A percentile compares a stretch with the other conserved stretches of the same genome.
phyloP scores from a whole-genome alignment of 2,113 vertebrate genomes.

The Erythrolamprus reginae region DNA sequence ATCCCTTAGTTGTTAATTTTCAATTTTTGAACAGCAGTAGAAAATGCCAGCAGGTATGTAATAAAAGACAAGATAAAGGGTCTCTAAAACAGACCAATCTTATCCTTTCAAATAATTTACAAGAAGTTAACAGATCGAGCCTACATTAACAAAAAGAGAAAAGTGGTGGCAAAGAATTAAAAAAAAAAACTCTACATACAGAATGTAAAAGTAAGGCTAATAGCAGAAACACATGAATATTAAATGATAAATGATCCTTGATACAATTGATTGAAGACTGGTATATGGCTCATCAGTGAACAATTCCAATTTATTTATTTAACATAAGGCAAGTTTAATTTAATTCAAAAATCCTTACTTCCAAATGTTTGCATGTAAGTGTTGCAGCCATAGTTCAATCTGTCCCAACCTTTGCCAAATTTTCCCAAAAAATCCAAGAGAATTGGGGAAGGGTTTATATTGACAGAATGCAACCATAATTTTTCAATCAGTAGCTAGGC shows the following conservation, averaged over 20 bases:
- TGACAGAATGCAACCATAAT: neutral
- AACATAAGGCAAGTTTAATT: neutral
- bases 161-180: neutral
- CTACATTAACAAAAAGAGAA: neutral
- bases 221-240: neutral
- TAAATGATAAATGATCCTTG: neutral
- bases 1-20: neutral
- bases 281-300: neutral
- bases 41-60: neutral
- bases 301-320: neutral
- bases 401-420: neutral
- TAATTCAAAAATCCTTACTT: neutral
- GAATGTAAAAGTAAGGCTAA: neutral
- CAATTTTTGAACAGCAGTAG: neutral
- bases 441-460: neutral
- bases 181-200: neutral
- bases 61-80: neutral
- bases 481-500: neutral
- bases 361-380: neutral
- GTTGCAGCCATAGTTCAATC: neutral
- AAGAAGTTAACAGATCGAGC: neutral
- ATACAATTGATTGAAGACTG: too few relatives aligned
- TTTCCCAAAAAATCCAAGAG: neutral
- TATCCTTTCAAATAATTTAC: neutral
- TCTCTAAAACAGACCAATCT: neutral